Evolutionary conservation across 2,888 invertebrate genomes (phyloP).

Genomic region (Caradrina kadenii): DNA sequence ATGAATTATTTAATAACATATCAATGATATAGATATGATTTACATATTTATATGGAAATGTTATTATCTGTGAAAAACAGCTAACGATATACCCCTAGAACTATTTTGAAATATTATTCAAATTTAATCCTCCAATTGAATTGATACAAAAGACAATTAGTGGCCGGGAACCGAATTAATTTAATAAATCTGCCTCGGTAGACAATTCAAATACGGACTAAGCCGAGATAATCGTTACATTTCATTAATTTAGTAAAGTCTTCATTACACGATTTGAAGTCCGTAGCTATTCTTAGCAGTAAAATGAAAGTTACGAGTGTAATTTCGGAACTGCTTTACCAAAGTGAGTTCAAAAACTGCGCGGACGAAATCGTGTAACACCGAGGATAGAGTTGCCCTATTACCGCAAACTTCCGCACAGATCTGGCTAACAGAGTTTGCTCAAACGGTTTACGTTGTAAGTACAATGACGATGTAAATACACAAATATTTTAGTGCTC

Average conservation of each 20-base stretch:
- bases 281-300: slow-evolving; percentile 49
- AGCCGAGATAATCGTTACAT: slow-evolving; percentile 68
- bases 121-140: slow-evolving; percentile 71
- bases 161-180: slow-evolving; percentile 70
- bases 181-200: slow-evolving; percentile 72
- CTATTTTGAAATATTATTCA: slow-evolving; percentile 67
- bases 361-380: slow-evolving; percentile 60
- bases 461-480: slow-evolving; percentile 60
- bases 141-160: slow-evolving; percentile 78
- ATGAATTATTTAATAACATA: slow-evolving; percentile 8
- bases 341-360: slow-evolving; percentile 65
- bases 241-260: slow-evolving; percentile 65
- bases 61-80: slow-evolving; percentile 38
- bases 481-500: slow-evolving; percentile 57
- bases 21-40: slow-evolving; percentile 14
- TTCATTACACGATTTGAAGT: slow-evolving; percentile 54
- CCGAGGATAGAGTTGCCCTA: slow-evolving; percentile 60
- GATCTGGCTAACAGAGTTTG: slow-evolving; percentile 61
- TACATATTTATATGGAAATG: slow-evolving; percentile 9
- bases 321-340: slow-evolving; percentile 63
- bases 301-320: slow-evolving; percentile 57
- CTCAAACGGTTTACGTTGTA: slow-evolving; percentile 61
- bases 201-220: slow-evolving; percentile 70
- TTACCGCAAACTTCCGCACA: slow-evolving; percentile 62
- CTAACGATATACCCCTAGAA: slow-evolving; percentile 40